Evolutionary conservation across 2,113 vertebrate genomes (phyloP), one percentile per base, ranked within the genome.

Genomic region (Calyptomena viridis): DNA sequence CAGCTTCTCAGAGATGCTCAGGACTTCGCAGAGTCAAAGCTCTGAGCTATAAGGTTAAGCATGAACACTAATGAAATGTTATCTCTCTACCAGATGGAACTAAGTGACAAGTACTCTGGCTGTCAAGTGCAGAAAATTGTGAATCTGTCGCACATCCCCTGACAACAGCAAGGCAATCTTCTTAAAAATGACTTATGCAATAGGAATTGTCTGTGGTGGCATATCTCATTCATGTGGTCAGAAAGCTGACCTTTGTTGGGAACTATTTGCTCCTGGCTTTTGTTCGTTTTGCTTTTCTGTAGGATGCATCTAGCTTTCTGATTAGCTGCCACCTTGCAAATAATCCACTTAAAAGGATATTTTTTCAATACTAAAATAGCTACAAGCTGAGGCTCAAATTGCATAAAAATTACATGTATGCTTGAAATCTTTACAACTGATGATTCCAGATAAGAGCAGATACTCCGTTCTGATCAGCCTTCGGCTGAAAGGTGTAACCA

Each of bases 41-140:
- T 93, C 71, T 90, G 87, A 95, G 90, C 85, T 96, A 78, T 96
- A 96, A 95, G 92, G 92, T 93, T 96, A 94, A 97, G 84, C 78
- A 95, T 71, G 89, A 95, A 62, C 81, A 89, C 94, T 97, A 97
- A 97, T 96, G 91, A 97, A 97, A 97, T 93, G 94, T 96, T 95
- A 89, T 96, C 81, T 97, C 91, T 96, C 95, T 93, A 91, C 95
- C 97, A 97, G 96, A 97, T 97, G 96, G 94, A 96, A 96, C 94
- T 81, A 97, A 96, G 96, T 97, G 96, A 96, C 93, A 97, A 96
- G 89, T 95, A 92, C 92, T 95, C 94, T 92, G 94, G 94, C 80
- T 94, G 95, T 96, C 93, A 97, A 89, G 87, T 58, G 2, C 47
- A 66, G 84, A 95, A 95, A 84, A 94, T 92, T 75, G 63, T 94